These are phyloP conservation scores for Phoebastria nigripes DNA, from an alignment of 2,797 vertebrate genomes.

Conservation along the genomic window DNA sequence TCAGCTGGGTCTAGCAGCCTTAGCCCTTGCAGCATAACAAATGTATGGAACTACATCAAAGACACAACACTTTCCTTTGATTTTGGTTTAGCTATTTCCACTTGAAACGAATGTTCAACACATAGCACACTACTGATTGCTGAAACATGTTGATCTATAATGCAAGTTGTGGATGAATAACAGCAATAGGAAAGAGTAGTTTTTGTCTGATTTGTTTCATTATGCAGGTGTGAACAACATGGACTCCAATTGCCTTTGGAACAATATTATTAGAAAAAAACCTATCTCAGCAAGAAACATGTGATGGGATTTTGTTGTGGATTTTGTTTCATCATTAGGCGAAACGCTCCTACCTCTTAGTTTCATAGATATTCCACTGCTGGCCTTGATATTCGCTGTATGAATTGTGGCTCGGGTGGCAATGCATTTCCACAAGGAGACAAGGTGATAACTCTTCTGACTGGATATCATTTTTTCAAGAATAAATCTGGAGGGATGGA, in stretches of 20 bases:
- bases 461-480: background rate
- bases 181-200: background rate
- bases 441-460: slow-evolving; percentile 14
- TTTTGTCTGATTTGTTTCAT: background rate
- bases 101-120: background rate
- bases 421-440: slow-evolving; percentile 44
- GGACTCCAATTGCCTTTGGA: background rate
- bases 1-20: background rate
- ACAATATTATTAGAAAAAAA: background rate
- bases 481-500: slow-evolving; percentile 24
- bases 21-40: background rate
- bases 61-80: background rate
- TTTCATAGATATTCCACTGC: background rate
- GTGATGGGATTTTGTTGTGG: background rate
- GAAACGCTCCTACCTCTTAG: background rate
- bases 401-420: slow-evolving; percentile 21
- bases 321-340: background rate
- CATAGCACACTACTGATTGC: background rate
- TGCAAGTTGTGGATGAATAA: background rate
- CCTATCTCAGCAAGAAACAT: background rate
- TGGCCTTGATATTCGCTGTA: background rate
- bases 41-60: slow-evolving; percentile 28
- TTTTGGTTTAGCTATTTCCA: slow-evolving; percentile 24
- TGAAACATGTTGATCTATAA: background rate
- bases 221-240: background rate